Evolutionary conservation across 2,113 vertebrate species (phyloP).

Genomic region (Hoplias malabaricus): DNA sequence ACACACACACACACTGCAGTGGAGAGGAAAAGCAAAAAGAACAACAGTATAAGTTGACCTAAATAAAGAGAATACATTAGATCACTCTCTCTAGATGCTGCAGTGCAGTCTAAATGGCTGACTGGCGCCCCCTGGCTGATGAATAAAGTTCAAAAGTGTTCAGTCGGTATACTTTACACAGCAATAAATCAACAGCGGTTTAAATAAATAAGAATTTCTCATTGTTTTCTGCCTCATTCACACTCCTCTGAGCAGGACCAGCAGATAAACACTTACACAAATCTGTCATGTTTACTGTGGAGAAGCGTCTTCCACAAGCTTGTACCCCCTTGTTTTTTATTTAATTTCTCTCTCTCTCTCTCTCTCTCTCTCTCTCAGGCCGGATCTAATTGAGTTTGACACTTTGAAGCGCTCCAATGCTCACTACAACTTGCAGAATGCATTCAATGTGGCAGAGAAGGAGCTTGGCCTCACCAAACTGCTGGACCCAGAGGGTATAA

Average conservation of each 20-base stretch:
- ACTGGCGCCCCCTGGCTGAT: slow-evolving; percentile 59
- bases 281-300: neutral
- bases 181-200: too few relatives aligned
- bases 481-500: slow-evolving; percentile 88
- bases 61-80: slow-evolving; percentile 70
- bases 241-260: neutral
- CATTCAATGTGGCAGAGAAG: slow-evolving; percentile 89
- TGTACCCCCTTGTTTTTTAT: neutral
- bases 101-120: slow-evolving; percentile 31
- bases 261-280: neutral
- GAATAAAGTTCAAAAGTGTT: neutral
- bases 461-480: slow-evolving; percentile 90
- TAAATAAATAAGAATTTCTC: too few relatives aligned
- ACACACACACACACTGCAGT: slow-evolving; percentile 48
- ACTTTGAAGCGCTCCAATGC: slow-evolving; percentile 88
- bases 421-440: slow-evolving; percentile 92
- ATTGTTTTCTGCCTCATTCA: too few relatives aligned
- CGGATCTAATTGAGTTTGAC: slow-evolving; percentile 90
- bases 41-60: slow-evolving; percentile 64
- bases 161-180: too few relatives aligned
- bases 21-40: slow-evolving; percentile 51
- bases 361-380: slow-evolving; percentile 63
- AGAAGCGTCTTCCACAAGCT: neutral
- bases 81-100: slow-evolving; percentile 45
- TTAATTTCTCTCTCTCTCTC: neutral